Base-by-base conservation (phyloP, 2,113 vertebrate species). In the Corvus cornix region DNA sequence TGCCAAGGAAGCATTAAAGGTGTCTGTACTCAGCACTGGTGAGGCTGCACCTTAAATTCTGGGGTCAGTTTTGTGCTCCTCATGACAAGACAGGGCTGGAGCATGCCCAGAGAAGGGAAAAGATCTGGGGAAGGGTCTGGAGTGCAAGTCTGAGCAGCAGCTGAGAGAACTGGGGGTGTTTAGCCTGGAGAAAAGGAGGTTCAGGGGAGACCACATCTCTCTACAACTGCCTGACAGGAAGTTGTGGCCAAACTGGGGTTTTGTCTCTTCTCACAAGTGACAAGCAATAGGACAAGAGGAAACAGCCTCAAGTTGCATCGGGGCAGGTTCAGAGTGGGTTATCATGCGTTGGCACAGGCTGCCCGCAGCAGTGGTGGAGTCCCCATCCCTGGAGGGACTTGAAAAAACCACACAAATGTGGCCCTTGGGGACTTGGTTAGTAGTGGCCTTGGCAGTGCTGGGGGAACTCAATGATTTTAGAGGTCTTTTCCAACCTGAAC, bases 1-100 rank as follows among this genome's bases (percentile, higher is more conserved):
- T 2, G 13, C 49, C 79, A 95, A 81, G 33, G 79, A 88, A 92
- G 44, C 23, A 2, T 75, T 94, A 82, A 86, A 92, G 60, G 95
- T 90, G 76, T 84, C 64, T 56, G 80, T 70, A 63, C 35, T 43
- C 1, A 0, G 64, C 24, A 9, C 8, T 48, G 41, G 23, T 21
- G 66, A 87, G 56, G 41, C 41, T 70, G 28, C 39, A 20, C 23
- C 56, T 53, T n/a, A 28, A 78, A 69, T 70, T 30, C 48, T 78
- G 19, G 10, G 2, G 3, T 55, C 56, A 70, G 13, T 21, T 70
- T 48, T 63, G 41, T 48, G 39, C 13, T 79, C 23, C 74, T 70
- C 48, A 9, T 53, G n/a, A 39, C 13, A 48, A 48, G 48, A n/a
- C 28, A 53, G 56, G n/a, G 16, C n/a, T 70, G 64, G 48, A 63